Conservation (phyloP, 1,140 invertebrate genomes). For the Habropoda laboriosa region DNA sequence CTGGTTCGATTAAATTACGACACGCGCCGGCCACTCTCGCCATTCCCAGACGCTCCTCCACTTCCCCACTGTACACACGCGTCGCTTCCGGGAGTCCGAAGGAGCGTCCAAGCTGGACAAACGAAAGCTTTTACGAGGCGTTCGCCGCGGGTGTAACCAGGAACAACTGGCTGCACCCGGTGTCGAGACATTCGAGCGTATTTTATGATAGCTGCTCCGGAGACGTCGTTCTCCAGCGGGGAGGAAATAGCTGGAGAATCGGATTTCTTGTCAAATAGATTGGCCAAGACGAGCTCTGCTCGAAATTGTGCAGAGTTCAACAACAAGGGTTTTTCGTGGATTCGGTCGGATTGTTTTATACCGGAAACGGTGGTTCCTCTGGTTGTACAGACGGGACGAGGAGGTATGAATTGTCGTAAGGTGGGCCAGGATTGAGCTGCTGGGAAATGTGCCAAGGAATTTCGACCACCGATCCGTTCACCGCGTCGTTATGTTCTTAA, state of each 20-base stretch:
- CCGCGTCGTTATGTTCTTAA: too few species aligned
- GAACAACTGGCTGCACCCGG: neutral
- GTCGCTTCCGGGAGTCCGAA: neutral
- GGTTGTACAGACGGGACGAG: too few species aligned
- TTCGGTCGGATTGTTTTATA: too few species aligned
- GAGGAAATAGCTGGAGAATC: neutral
- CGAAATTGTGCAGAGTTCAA: too few species aligned
- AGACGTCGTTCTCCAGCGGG: neutral
- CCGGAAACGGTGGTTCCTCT: too few species aligned
- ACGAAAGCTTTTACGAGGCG: slow-evolving; percentile 20
- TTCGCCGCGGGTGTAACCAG: neutral
- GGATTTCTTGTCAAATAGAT: too few species aligned
- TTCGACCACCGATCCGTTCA: neutral
- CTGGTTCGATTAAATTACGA: slow-evolving; percentile 11
- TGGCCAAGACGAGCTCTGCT: too few species aligned
- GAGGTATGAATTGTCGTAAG: too few species aligned
- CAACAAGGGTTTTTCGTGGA: too few species aligned
- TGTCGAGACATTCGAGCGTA: neutral
- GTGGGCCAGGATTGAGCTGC: neutral
- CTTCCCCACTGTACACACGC: neutral
- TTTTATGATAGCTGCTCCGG: too few species aligned
- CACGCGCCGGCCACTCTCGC: neutral
- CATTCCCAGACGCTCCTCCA: neutral
- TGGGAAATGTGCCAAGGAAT: slow-evolving; percentile 6
- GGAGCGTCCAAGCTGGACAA: neutral